Evolutionary conservation across 2,888 invertebrate species (phyloP), one percentile per base, ranked within the genome.

Genomic region (Heliconius cydno): DNA sequence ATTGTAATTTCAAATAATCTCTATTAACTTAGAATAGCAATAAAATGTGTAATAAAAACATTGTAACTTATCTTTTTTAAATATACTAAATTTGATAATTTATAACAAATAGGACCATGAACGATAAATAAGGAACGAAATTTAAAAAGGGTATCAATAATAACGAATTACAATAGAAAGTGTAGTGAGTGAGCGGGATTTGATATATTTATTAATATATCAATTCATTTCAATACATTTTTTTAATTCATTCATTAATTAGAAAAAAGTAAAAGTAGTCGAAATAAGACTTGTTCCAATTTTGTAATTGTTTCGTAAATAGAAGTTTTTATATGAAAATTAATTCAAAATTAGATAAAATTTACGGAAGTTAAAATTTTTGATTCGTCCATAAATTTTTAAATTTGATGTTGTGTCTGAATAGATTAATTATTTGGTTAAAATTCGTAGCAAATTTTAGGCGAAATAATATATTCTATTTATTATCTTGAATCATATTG

Each of bases 331-430:
- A 73, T 73, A 73, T 60, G 13, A 60, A 70, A 34, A n/a, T 15
- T n/a, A n/a, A 38, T 60, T 73, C 34, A 60, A 73, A 73, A 73
- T 77, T 77, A 77, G 34, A 72, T 77, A 41, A 77, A 71, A 71
- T 77, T 41, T 46, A 63, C 71, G 52, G 13, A 41, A 77, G 70
- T 77, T 77, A 77, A 77, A 46, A 38, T 60, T 73, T 34, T 38
- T 38, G 38, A 73, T 77, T 71, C 71, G 77, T 77, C 77, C 77
- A 77, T 63, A 65, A 71, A 34, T 65, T 28, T 75, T 75, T 75
- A 75, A 75, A 63, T 65, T 65, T 65, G 41, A 66, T 60, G 73
- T 73, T n/a, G 28, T 57, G 57, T 72, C 13, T 72, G 34, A 73
- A 73, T 60, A 60, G 57, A 30, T 60, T 7, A 60, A 73, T 73